Evolutionary conservation across 2,797 vertebrate species (phyloP), one percentile per base, ranked within the genome.

Genomic region (Gadopsis bispinosus): DNA sequence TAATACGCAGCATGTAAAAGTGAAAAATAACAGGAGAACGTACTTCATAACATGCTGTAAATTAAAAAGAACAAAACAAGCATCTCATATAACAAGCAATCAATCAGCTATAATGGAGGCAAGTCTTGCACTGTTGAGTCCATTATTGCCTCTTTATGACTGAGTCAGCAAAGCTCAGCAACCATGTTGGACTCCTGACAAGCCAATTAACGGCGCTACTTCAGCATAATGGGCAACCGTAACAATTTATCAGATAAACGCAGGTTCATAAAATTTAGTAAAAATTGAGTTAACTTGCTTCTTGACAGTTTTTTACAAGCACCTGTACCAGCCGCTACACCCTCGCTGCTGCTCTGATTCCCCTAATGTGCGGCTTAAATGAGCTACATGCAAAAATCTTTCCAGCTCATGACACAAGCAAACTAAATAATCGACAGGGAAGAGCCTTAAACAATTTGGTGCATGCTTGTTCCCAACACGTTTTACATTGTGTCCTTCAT

Each of bases 401-500:
- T 73, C 26, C 7, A 29, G 67, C 67, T 81, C 62, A n/a, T 2
- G 47, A 62, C 53, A 61, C 55, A 69, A 67, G 76, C 68, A 62
- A 19, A 39, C 63, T 33, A 73, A 77, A 73, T 81, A 69, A 88
- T 79, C 60, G 77, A 50, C 70, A 72, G 67, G 79, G 82, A 86
- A 56, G 45, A 77, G 63, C 79, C 74, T 84, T 73, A 80, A 83
- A 87, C 86, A 70, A 82, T 81, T 83, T 80, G 82, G 56, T 84
- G 12, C 33, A 14, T 33, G 53, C 77, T 81, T 65, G 79, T 83
- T 89, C n/a, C n/a, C n/a, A n/a, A 71, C 88, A 67, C 84, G 86
- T 90, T 92, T 89, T 80, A 88, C 75, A 85, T 79, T 80, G 78
- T 85, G 73, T 72, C 54, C 41, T 88, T 86, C 68, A 54, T 91